Percentiles rank a stretch among this genome's conserved stretches.
phyloP scores from a whole-genome alignment of 35 echinoderm and acorn worm genomes.

The Chiridota heheva region DNA sequence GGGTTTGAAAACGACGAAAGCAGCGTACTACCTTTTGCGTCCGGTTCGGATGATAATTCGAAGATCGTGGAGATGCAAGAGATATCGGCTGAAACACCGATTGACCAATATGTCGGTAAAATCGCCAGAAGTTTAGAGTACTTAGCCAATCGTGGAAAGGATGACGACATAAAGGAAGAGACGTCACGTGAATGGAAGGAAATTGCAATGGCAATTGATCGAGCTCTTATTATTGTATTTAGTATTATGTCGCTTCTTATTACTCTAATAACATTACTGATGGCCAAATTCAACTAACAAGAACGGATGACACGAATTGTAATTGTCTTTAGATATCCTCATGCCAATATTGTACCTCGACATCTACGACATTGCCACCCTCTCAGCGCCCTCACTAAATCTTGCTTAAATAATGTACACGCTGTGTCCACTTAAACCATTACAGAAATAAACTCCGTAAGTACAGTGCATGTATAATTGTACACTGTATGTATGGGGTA shows the following conservation, averaged over 20 bases:
- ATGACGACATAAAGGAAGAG: conserved; percentile 42
- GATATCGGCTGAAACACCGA: conserved; percentile 5
- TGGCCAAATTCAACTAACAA: background rate
- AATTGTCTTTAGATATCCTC: background rate
- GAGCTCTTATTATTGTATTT: conserved; percentile 52
- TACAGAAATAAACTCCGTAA: no score
- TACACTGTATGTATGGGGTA: no score
- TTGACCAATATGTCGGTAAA: conserved; percentile 48
- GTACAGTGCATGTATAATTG: no score
- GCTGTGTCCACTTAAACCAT: no score
- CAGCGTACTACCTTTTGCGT: conserved; percentile 23
- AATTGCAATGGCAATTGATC: conserved; percentile 67
- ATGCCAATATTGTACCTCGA: background rate
- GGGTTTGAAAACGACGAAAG: conserved; percentile 80
- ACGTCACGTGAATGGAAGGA: conserved; percentile 68
- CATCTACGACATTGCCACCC: no score
- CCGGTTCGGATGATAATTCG: conserved; percentile 5
- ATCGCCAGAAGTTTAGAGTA: conserved; percentile 44
- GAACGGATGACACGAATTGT: background rate
- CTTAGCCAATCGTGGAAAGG: conserved; percentile 39
- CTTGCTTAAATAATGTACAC: no score
- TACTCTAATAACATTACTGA: conserved; percentile 15
- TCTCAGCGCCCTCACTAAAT: no score
- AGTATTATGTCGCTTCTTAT: background rate
- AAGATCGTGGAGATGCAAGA: background rate